Evolutionary conservation across 2,888 invertebrate species (phyloP).

Genomic region (Dasysyrphus albostriatus): DNA sequence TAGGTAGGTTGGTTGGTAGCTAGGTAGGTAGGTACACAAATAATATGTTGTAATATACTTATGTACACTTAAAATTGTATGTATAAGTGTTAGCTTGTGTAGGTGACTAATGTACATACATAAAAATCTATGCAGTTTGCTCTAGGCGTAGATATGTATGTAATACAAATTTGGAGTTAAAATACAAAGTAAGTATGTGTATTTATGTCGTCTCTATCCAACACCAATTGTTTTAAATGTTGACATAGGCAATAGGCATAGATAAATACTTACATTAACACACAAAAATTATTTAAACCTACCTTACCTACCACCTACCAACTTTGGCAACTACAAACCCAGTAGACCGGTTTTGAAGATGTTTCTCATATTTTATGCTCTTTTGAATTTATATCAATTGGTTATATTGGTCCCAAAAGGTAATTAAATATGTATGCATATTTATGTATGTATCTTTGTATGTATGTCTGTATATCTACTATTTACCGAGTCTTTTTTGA

Average conservation of each 20-base stretch:
- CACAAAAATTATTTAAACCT: background rate
- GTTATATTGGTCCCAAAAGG: slow-evolving; percentile 2
- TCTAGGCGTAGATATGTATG: slow-evolving; percentile 1
- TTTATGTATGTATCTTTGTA: background rate
- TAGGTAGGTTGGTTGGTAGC: background rate
- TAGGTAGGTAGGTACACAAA: background rate
- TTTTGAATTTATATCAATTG: slow-evolving; percentile 15
- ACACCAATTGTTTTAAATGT: slow-evolving; percentile 3
- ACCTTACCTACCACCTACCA: background rate
- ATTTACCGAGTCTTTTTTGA: slow-evolving; percentile 28
- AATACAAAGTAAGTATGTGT: background rate
- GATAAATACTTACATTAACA: slow-evolving; percentile 12
- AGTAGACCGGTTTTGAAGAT: slow-evolving; percentile 28
- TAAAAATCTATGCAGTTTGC: slow-evolving; percentile 11
- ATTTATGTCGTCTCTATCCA: background rate
- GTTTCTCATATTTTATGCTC: slow-evolving; percentile 27
- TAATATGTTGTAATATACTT: background rate
- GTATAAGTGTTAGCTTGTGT: background rate
- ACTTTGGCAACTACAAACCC: background rate
- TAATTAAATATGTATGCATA: slow-evolving; percentile 12
- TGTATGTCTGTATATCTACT: slow-evolving; percentile 14
- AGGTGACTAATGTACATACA: slow-evolving; percentile 12
- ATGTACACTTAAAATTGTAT: background rate
- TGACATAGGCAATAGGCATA: slow-evolving; percentile 73
- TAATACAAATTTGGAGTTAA: slow-evolving; percentile 13